A percentile compares a stretch with the other conserved stretches of the same genome.
phyloP scores from a whole-genome alignment of 2,888 invertebrate species.

The Calameuta pallipes region DNA sequence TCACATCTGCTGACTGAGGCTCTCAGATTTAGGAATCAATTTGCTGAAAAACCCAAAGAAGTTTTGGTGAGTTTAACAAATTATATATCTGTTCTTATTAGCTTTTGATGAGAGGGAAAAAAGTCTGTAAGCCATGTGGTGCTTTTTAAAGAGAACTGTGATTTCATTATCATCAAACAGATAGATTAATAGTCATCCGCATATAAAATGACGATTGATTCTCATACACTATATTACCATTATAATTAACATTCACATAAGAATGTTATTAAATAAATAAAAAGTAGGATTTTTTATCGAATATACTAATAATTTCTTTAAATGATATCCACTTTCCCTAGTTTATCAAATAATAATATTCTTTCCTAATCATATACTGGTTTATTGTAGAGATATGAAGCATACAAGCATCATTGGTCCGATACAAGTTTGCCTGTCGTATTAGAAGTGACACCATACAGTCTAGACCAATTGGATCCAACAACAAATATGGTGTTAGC shows the following conservation, averaged over 20 bases:
- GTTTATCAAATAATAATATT: constrained; percentile 8
- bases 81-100: neutral
- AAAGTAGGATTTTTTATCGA: neutral
- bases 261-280: neutral
- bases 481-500: constrained; percentile 85
- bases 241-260: neutral
- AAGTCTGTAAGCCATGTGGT: neutral
- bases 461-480: constrained; percentile 92
- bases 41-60: constrained; percentile 85
- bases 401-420: constrained; percentile 97
- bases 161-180: neutral
- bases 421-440: constrained; percentile 88
- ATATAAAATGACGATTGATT: neutral
- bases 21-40: constrained; percentile 81
- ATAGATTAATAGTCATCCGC: neutral
- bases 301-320: constrained; percentile 6
- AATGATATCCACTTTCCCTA: neutral
- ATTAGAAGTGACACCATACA: constrained; percentile 92
- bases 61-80: constrained; percentile 72
- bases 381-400: constrained; percentile 80
- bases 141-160: neutral
- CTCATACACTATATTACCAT: neutral
- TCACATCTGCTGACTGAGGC: constrained; percentile 93
- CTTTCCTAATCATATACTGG: constrained; percentile 11
- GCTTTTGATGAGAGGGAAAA: neutral